Conservation (phyloP, 2,113 vertebrate species). For the Dicerorhinus sumatrensis region DNA sequence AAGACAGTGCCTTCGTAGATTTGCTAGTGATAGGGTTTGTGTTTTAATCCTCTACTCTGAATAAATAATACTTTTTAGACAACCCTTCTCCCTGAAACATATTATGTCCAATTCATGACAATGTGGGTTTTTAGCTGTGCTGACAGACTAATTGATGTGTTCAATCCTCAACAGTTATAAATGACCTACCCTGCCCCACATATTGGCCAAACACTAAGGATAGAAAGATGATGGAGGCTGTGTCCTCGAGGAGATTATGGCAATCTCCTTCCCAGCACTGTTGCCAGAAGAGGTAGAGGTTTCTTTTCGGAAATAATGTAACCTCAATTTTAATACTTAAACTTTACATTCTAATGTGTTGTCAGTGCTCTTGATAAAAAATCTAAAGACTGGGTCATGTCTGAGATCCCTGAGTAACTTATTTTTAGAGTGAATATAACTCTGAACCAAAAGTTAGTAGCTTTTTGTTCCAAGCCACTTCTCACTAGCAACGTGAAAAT, state of each 20-base stretch:
- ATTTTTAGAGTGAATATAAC: constrained; percentile 15
- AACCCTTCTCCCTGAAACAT: neutral
- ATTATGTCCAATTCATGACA: neutral
- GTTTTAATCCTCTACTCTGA: neutral
- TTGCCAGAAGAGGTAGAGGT: neutral
- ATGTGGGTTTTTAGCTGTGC: neutral
- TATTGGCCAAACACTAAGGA: neutral
- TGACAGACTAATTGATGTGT: neutral
- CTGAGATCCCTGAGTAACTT: neutral
- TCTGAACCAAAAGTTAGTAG: constrained; percentile 27
- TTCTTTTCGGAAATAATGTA: neutral
- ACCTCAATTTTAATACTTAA: neutral
- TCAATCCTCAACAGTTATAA: neutral
- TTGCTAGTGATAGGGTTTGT: neutral
- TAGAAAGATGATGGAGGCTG: neutral
- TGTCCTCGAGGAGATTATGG: neutral
- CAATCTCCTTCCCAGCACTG: neutral
- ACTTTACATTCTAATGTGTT: neutral
- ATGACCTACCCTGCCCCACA: neutral
- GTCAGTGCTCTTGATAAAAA: neutral
- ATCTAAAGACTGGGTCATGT: neutral
- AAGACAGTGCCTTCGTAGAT: neutral
- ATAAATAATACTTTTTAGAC: neutral
- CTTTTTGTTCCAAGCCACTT: constrained; percentile 27
- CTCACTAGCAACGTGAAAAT: constrained; percentile 41